A percentile compares a stretch with the other conserved stretches of the same genome.
Evolutionary conservation across 2,113 vertebrate genomes (phyloP).

Genomic region (Monopterus albus): DNA sequence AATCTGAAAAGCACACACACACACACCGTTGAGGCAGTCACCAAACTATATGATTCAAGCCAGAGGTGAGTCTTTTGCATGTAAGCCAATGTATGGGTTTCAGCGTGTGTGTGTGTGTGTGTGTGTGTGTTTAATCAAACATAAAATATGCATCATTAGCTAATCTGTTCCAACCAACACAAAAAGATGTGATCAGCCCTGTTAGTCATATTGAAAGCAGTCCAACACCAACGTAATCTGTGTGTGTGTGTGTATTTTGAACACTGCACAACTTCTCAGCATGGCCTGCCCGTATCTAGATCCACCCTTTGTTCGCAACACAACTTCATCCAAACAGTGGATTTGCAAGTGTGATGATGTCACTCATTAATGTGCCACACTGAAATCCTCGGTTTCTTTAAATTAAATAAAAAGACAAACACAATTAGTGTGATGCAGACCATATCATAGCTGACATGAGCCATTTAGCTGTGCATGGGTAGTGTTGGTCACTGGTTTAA

Average conservation of each 20-base stretch:
- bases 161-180: conserved; percentile 45
- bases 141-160: conserved; percentile 52
- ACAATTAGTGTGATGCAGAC: conserved; percentile 9
- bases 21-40: neutral
- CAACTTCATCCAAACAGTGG: conserved; percentile 11
- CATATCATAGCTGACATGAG: conserved; percentile 25
- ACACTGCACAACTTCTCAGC: conserved; percentile 41
- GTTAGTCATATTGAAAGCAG: conserved; percentile 42
- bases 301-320: conserved; percentile 10
- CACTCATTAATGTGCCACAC: conserved; percentile 45
- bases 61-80: conserved; percentile 31
- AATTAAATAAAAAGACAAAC: conserved; percentile 4
- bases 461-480: conserved; percentile 7
- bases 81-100: conserved; percentile 19
- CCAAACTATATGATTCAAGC: conserved; percentile 32
- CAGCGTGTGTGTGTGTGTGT: conserved; percentile 6
- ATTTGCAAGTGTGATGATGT: conserved; percentile 47
- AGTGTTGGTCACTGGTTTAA: neutral
- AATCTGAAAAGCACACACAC: conserved; percentile 9
- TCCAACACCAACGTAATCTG: conserved; percentile 43
- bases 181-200: conserved; percentile 46
- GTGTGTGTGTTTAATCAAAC: conserved; percentile 32
- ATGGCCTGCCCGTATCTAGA: conserved; percentile 23
- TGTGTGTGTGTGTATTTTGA: conserved; percentile 9
- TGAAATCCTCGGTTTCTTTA: conserved; percentile 6